Evolutionary conservation across 2,113 vertebrate genomes (phyloP).

Genomic region (Otolemur garnettii): DNA sequence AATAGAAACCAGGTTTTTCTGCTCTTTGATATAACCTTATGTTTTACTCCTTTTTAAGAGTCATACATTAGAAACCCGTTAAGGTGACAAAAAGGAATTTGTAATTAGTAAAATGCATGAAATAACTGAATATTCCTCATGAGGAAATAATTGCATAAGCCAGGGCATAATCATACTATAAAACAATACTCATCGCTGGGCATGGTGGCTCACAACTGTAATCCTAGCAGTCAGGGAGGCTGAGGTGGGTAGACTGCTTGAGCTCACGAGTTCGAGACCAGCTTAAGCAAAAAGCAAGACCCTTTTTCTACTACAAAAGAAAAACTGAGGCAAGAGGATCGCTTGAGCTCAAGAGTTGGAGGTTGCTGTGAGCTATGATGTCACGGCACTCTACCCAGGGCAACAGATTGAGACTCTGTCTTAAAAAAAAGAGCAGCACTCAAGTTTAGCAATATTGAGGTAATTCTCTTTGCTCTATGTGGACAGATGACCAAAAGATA

Average conservation of each 20-base stretch:
- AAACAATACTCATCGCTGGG: background rate
- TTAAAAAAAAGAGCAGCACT: background rate
- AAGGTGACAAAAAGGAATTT: background rate
- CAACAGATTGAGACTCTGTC: too few species aligned
- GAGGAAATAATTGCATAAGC: background rate
- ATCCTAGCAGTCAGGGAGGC: too few species aligned
- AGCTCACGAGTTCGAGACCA: too few species aligned
- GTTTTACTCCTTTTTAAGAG: background rate
- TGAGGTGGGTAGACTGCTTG: too few species aligned
- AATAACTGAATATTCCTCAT: slow-evolving; percentile 32
- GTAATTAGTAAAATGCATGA: slow-evolving; percentile 14
- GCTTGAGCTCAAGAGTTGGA: too few species aligned
- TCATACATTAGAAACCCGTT: background rate
- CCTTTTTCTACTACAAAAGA: too few species aligned
- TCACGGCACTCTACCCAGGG: too few species aligned
- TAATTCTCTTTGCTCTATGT: slow-evolving; percentile 10
- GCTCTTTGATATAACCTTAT: background rate
- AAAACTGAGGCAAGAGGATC: too few species aligned
- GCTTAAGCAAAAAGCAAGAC: too few species aligned
- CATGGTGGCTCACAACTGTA: too few species aligned
- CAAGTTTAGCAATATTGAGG: background rate
- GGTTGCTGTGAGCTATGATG: too few species aligned
- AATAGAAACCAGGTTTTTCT: background rate
- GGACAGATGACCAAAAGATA: background rate
- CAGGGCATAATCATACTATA: background rate